These are phyloP conservation scores for Synodontis membranacea DNA, from an alignment of 2,113 vertebrate species.

Conservation along the genomic window DNA sequence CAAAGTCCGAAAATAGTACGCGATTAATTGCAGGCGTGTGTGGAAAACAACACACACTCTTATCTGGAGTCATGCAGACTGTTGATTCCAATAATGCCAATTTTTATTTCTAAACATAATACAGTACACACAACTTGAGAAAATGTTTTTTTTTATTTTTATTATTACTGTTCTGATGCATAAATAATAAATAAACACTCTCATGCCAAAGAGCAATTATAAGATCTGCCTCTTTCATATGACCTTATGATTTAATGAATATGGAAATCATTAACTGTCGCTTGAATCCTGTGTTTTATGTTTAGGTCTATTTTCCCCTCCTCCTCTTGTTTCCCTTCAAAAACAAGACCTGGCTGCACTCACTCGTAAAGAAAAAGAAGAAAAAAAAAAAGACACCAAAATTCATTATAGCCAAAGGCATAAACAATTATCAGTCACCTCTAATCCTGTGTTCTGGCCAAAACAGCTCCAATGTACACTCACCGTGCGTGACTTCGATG, in stretches of 20 bases:
- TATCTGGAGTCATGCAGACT: slow-evolving; percentile 43
- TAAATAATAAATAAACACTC: slow-evolving; percentile 2
- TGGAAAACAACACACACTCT: slow-evolving; percentile 12
- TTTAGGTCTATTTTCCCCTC: not conserved
- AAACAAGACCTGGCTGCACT: slow-evolving; percentile 64
- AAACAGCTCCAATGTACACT: slow-evolving; percentile 58
- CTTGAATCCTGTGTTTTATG: not conserved
- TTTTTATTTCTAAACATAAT: slow-evolving; percentile 6
- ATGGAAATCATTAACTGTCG: slow-evolving; percentile 19
- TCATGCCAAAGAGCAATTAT: slow-evolving; percentile 7
- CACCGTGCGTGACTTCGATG: slow-evolving; percentile 65
- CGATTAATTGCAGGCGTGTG: slow-evolving; percentile 32
- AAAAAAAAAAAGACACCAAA: slow-evolving; percentile 52
- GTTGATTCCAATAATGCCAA: slow-evolving; percentile 17
- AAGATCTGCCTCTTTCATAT: not conserved
- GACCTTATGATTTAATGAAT: slow-evolving; percentile 13
- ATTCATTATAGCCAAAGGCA: slow-evolving; percentile 72
- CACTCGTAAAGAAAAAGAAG: slow-evolving; percentile 60
- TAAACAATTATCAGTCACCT: slow-evolving; percentile 77
- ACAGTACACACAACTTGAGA: not conserved
- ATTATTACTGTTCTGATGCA: not conserved
- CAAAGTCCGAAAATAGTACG: not conserved
- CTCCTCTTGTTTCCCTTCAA: slow-evolving; percentile 34
- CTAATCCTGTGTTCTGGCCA: slow-evolving; percentile 71
- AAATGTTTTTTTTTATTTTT: not conserved